Conservation (phyloP, 2,113 vertebrate species). For the Urocitellus parryii region DNA sequence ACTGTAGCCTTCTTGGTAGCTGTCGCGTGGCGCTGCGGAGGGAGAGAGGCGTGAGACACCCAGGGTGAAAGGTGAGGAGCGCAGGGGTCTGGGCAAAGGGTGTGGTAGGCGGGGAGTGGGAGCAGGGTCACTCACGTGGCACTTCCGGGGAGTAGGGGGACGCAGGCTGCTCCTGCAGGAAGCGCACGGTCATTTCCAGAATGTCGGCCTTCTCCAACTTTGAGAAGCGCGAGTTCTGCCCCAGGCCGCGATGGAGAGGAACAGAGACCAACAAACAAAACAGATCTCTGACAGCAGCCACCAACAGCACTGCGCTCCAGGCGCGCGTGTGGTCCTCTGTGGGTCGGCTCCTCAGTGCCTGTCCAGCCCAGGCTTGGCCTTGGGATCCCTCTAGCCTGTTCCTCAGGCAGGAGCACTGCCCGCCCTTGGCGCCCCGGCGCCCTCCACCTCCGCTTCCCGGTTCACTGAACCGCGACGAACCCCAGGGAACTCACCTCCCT, state of each 20-base stretch:
- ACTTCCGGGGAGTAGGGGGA: neutral
- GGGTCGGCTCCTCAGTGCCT: neutral
- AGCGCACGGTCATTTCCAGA: conserved; percentile 95
- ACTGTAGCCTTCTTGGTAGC: conserved; percentile 91
- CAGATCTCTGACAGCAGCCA: neutral
- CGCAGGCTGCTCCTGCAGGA: conserved; percentile 89
- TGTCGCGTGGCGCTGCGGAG: conserved; percentile 83
- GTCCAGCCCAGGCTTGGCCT: neutral
- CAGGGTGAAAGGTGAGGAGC: rapidly evolving
- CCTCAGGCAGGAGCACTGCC: neutral
- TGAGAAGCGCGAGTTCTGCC: conserved; percentile 89
- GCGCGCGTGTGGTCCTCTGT: neutral
- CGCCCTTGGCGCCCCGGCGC: neutral
- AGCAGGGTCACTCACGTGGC: conserved; percentile 85
- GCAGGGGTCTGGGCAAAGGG: no score
- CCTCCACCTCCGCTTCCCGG: neutral
- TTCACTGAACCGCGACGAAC: neutral
- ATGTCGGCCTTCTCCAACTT: conserved; percentile 96
- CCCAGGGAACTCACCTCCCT: conserved; percentile 90
- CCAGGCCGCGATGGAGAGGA: neutral
- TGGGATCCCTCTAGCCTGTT: neutral
- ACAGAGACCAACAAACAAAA: neutral
- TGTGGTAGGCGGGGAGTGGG: rapidly evolving
- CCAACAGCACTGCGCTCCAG: neutral
- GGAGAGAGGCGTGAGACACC: neutral